Evolutionary conservation across 2,888 invertebrate genomes (phyloP), one percentile per base, ranked within the genome.

Genomic region (Bombylius major): DNA sequence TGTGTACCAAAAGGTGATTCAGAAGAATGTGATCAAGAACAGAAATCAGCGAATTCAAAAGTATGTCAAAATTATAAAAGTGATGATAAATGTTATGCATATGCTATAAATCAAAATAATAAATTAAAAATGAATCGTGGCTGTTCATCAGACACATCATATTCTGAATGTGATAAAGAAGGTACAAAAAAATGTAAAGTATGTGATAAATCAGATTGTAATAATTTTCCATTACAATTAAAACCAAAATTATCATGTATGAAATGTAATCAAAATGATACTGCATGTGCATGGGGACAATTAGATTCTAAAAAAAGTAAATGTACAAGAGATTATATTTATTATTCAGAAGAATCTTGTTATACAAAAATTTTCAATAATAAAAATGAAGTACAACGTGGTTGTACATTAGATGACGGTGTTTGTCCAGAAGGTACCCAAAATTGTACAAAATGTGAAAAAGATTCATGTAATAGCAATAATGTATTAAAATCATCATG

Each of bases 111-210:
- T 1, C 58, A 58, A 14, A 34, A 59, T 7, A 60, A 14, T 45
- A n/a, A 6, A 14, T 5, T 63, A 31, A 49, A 33, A 23, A 61
- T 67, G n/a, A 60, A 66, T 34, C 65, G 70, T 5, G 70, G 70
- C 1, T 70, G 70, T 54, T 61, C 63, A n/a, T 65, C 69, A n/a
- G 62, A 70, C 59, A 32, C 56, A 4, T 56, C 64, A 0, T 69
- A 65, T 56, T 65, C 65, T 49, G 64, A 44, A 11, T 56, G 67
- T 47, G 68, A 67, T 51, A 59, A 69, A 54, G 47, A 67, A 39
- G 61, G 57, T 23, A 56, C 56, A 7, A 34, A 55, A 0, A 61
- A 54, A 4, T 70, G 70, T 49, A 61, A 60, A 5, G 56, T 62
- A 0, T 70, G 70, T 47, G 56, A 57, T 12, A 61, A 50, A 0